A percentile compares a stretch with the other conserved stretches of the same genome.
Evolutionary conservation across 2,113 vertebrate genomes (phyloP).

Genomic region (Pseudopodoces humilis): DNA sequence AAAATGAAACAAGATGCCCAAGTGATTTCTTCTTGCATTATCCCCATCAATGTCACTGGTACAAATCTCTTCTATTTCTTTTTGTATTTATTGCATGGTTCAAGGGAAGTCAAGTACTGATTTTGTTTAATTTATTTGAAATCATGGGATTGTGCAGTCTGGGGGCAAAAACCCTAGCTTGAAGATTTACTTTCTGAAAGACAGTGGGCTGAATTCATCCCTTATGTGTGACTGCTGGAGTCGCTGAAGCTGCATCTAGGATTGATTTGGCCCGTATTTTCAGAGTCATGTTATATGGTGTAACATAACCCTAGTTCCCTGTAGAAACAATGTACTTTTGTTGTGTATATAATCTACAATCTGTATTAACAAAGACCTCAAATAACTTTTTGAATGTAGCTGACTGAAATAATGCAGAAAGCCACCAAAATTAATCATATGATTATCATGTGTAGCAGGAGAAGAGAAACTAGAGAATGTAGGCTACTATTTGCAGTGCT

Average conservation of each 20-base stretch:
- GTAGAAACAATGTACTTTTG: constrained; percentile 48
- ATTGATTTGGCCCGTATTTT: constrained; percentile 47
- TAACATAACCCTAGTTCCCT: constrained; percentile 30
- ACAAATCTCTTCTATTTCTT: constrained; percentile 73
- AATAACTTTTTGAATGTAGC: constrained; percentile 75
- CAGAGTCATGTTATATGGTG: not conserved
- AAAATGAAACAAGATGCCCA: constrained; percentile 94
- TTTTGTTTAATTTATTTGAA: constrained; percentile 56
- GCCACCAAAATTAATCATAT: constrained; percentile 73
- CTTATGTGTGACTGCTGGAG: not conserved
- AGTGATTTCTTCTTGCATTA: constrained; percentile 93
- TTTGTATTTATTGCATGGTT: constrained; percentile 58
- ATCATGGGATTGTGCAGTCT: not conserved
- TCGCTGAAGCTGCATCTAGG: not conserved
- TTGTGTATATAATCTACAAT: constrained; percentile 67
- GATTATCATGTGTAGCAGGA: constrained; percentile 71
- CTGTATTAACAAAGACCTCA: constrained; percentile 49
- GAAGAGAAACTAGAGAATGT: constrained; percentile 62
- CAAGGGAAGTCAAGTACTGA: constrained; percentile 56
- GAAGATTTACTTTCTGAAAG: constrained; percentile 25
- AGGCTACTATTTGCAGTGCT: constrained; percentile 57
- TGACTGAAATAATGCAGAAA: constrained; percentile 75
- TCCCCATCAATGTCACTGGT: constrained; percentile 99
- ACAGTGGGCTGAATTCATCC: constrained; percentile 48
- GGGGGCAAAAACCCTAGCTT: constrained; percentile 6